Conservation (phyloP, 2,797 vertebrate species). For the Sphenopsis melanotis region DNA sequence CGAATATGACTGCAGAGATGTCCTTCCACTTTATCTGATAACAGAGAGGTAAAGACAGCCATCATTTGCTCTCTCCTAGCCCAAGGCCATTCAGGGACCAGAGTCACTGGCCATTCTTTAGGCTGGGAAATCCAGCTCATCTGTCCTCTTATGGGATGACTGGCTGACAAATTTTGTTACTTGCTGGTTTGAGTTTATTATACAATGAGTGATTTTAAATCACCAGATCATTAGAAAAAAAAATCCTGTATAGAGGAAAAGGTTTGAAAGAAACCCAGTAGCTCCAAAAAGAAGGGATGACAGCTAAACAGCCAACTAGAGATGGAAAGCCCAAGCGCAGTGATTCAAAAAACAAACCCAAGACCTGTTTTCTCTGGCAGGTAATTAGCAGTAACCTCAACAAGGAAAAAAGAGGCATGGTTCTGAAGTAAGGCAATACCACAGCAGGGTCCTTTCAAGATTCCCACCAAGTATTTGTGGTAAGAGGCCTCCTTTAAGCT, state of each 20-base stretch:
- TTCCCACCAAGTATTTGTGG: background rate
- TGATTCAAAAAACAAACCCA: background rate
- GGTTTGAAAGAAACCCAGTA: background rate
- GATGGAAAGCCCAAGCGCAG: background rate
- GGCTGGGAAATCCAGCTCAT: background rate
- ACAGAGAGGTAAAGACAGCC: background rate
- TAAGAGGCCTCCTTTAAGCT: background rate
- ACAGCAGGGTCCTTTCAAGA: background rate
- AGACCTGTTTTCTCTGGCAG: background rate
- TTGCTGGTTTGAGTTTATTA: background rate
- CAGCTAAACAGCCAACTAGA: background rate
- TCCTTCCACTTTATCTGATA: background rate
- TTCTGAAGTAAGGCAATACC: background rate
- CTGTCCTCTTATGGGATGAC: background rate
- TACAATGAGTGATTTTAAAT: background rate
- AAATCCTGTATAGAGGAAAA: background rate
- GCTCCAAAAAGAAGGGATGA: background rate
- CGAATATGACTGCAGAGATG: background rate
- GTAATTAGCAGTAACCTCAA: background rate
- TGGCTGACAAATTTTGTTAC: background rate
- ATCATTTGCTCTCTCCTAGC: background rate
- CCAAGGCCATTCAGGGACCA: background rate
- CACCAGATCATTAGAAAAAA: background rate
- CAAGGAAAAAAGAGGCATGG: background rate
- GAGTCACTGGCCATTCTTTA: background rate